Evolutionary conservation across 1,140 invertebrate species (phyloP), one percentile per base, ranked within the genome.

Genomic region (Zaprionus lachaisei): DNA sequence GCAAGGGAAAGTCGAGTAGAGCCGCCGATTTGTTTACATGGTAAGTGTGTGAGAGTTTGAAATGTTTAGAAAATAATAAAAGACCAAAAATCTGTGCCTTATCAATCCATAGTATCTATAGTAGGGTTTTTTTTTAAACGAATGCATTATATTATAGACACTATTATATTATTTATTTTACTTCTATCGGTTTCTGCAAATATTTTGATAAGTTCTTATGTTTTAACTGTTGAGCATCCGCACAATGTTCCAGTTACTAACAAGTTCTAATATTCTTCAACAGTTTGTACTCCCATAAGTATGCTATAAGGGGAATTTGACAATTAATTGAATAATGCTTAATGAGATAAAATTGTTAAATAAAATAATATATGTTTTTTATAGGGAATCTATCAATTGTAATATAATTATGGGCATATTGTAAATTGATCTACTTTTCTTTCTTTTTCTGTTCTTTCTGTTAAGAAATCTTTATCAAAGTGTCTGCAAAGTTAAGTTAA

Each of bases 231-330:
- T 47, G 2, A 1, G n/a, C 20, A 41, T 41, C 9, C 11, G 2
- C 47, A 49, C 1, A n/a, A 41, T n/a, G 2, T 3, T 15, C 15
- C 1, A 11, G 0, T 20, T 22, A 12, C 31, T 31, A 20, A 20
- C 6, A 49, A 4, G 1, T 49, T 49, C 4, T 5, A 49, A 49
- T 5, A 14, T 41, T 41, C 15, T 7, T 9, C 5, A 28, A 20
- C 17, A 34, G 9, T 44, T 17, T 60, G 1, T n/a, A 58, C 67
- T 64, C 72, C 58, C 3, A 71, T 58, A 75, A 75, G 72, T 75
- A 75, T 75, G 72, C 72, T 75, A 75, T 60, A 26, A 12, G 11
- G 6, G 26, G 4, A 9, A 20, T 22, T 22, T 41, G 3, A 14
- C 5, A 38, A 12, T 65, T 54, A 47, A 64, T 41, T 22, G 7